A percentile compares a stretch with the other conserved stretches of the same genome.
phyloP scores from a whole-genome alignment of 2,113 vertebrate genomes.

The Notechis scutatus region DNA sequence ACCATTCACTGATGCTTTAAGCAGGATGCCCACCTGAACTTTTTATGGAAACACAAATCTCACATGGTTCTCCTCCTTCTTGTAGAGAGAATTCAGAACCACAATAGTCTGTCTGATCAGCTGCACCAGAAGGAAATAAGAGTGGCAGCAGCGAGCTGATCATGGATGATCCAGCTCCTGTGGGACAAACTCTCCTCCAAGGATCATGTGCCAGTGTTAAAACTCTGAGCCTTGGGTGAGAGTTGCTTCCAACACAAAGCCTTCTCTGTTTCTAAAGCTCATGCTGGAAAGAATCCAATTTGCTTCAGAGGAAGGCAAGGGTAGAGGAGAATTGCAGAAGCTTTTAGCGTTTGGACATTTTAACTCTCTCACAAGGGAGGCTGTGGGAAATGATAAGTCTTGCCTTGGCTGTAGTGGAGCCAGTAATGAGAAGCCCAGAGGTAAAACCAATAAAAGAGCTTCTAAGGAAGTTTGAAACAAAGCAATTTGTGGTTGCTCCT shows the following conservation, averaged over 20 bases:
- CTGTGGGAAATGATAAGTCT: neutral
- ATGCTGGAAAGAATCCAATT: constrained; percentile 17
- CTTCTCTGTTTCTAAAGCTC: constrained; percentile 9
- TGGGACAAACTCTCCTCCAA: neutral
- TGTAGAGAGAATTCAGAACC: neutral
- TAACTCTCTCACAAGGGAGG: constrained; percentile 1
- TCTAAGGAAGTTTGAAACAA: neutral
- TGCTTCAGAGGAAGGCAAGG: constrained; percentile 5
- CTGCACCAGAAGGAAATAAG: neutral
- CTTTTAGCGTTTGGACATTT: neutral
- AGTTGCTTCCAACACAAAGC: constrained; percentile 18
- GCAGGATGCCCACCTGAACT: neutral
- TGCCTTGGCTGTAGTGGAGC: neutral
- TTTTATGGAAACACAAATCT: neutral
- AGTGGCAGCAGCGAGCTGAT: neutral
- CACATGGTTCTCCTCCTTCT: neutral
- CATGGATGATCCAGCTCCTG: neutral
- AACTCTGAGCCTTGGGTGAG: neutral
- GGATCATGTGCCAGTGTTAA: constrained; percentile 14
- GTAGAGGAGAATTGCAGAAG: constrained; percentile 2
- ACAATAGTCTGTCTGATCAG: neutral
- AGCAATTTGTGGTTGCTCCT: neutral
- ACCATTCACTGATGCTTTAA: neutral
- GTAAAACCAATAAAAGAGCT: neutral
- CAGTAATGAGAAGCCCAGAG: neutral